Evolutionary conservation across 2,797 vertebrate species (phyloP).

Genomic region (Anguilla obscura): DNA sequence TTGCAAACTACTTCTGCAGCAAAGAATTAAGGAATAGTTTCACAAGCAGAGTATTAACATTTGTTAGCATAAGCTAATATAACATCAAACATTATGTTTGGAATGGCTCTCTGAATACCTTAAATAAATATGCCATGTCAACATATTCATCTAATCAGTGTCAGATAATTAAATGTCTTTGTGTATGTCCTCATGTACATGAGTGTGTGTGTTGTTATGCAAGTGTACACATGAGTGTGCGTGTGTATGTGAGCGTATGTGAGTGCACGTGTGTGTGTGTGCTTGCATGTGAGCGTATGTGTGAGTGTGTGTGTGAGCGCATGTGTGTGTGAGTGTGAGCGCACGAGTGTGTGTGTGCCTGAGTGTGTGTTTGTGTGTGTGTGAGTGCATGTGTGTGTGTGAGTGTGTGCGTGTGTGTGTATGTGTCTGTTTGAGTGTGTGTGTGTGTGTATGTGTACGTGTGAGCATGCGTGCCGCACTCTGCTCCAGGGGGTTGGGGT

Average conservation of each 20-base stretch:
- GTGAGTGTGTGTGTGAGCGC: background rate
- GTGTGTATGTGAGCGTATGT: no score
- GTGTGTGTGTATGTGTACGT: no score
- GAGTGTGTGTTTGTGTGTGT: background rate
- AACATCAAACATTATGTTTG: background rate
- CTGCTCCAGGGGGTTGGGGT: constrained; percentile 5
- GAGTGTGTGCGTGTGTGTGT: no score
- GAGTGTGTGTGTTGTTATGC: background rate
- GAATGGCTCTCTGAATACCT: background rate
- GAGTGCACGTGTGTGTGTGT: no score
- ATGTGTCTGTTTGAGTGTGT: background rate
- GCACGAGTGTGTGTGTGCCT: no score
- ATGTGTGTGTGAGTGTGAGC: no score
- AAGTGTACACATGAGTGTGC: no score
- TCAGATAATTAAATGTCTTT: background rate
- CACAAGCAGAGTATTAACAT: background rate
- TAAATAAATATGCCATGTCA: background rate
- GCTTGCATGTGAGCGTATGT: background rate
- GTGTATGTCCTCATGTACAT: background rate
- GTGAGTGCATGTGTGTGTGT: background rate
- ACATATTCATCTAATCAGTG: background rate
- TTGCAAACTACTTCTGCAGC: background rate
- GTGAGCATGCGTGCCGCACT: background rate
- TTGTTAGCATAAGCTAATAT: background rate
- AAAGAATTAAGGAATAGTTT: background rate